Evolutionary conservation across 1,140 invertebrate species (phyloP).

Genomic region (Bombus fervidus): DNA sequence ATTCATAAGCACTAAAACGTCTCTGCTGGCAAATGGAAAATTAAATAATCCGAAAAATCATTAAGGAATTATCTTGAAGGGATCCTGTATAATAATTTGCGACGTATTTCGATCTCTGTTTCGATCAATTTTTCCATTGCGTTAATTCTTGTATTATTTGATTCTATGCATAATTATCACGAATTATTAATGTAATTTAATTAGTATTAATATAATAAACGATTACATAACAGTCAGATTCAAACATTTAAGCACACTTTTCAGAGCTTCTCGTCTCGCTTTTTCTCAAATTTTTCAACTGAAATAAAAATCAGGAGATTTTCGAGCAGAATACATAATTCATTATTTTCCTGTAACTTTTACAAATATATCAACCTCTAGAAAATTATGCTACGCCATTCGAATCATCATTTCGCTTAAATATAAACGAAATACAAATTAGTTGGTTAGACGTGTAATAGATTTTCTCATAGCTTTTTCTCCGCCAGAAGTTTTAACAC

Average conservation of each 20-base stretch:
- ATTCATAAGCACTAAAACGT: neutral
- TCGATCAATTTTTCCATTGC: neutral
- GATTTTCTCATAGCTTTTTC: no score
- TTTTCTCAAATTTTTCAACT: no score
- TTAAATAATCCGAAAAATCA: neutral
- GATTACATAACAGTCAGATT: no score
- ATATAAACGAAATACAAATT: no score
- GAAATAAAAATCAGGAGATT: no score
- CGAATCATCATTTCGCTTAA: no score
- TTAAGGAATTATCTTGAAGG: neutral
- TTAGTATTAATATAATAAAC: no score
- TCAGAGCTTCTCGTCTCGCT: no score
- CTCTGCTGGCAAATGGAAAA: neutral
- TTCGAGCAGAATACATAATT: neutral
- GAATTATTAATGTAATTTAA: no score
- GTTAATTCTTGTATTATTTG: neutral
- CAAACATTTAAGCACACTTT: no score
- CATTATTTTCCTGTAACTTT: neutral
- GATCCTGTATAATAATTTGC: neutral
- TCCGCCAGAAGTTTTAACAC: neutral
- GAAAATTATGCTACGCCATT: no score
- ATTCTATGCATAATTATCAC: neutral
- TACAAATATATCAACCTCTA: neutral
- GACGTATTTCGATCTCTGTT: neutral
- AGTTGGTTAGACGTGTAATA: no score